Base-by-base conservation (phyloP, 2,113 vertebrate species). In the Pithys albifrons region DNA sequence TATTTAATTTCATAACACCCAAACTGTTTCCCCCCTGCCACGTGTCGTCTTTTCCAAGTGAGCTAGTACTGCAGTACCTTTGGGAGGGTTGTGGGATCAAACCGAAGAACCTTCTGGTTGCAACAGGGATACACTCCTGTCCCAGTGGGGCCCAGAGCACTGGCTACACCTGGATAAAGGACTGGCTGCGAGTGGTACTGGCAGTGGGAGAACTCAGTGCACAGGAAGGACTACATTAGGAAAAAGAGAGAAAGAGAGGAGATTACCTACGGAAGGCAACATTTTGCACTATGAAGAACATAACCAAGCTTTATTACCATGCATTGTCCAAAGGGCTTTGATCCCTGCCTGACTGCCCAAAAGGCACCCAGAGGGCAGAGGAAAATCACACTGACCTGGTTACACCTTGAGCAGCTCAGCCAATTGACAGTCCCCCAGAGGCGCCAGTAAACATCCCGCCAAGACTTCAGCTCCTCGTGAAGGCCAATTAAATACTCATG, bases 371-470 rank as follows among this genome's bases (percentile, higher is more conserved):
- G 7, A 62, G 48, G 28, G 4, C 41, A 65, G 64, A 35, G 23
- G 43, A 37, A 89, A 89, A 80, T 64, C 2, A 55, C 19, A 86
- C 87, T 39, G 74, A 95, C 99, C 96, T 99, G 99, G 77, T 98
- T 99, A 97, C 99, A 99, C 51, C 98, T 97, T 19, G 98, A 98
- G 96, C 99, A 99, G 83, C 97, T 98, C 75, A 99, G 96, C 98
- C 98, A 98, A 95, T 99, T 99, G 89, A 99, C 93, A 46, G 98
- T 99, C 9, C 99, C 99, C 99, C 99, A 99, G 43, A 99, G 98
- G 70, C 98, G 98, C 99, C 99, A 99, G 81, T 99, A 99, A 43
- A 99, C 99, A 86, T 99, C 98, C 72, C 98, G 98, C 99, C 99
- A 99, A 84, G 99, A 99, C 84, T 99, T 99, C 86, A 99, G 46